Percentiles rank a stretch among this genome's conserved stretches.
Conservation (phyloP, 1,140 invertebrate genomes). For the Galendromus occidentalis region DNA sequence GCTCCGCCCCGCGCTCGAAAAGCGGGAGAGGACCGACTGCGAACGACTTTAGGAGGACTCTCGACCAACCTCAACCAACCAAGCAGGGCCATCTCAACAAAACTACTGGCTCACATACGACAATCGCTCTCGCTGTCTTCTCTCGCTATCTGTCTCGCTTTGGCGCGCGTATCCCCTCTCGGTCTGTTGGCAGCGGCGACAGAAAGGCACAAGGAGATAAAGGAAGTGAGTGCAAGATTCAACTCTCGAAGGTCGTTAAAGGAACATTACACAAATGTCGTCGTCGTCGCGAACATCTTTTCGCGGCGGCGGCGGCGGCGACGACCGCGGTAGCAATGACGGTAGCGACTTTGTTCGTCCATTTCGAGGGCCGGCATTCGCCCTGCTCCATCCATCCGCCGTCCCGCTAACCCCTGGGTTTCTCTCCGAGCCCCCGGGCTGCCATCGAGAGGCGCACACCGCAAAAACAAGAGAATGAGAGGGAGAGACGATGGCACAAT, state of each 20-base stretch:
- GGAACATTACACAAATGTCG: slow-evolving; percentile 12
- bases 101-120: too few species aligned
- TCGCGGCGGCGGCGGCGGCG: not conserved
- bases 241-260: slow-evolving; percentile 12
- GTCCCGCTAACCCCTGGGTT: not conserved
- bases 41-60: too few species aligned
- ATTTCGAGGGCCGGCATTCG: not conserved
- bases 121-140: too few species aligned
- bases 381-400: not conserved
- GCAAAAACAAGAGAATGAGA: not conserved
- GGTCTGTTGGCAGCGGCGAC: not conserved
- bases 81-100: too few species aligned
- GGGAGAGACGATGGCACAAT: not conserved
- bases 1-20: too few species aligned
- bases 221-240: not conserved
- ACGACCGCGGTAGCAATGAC: not conserved
- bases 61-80: too few species aligned
- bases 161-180: too few species aligned
- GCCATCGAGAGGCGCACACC: not conserved
- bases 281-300: not conserved
- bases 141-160: too few species aligned
- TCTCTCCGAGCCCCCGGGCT: not conserved
- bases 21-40: too few species aligned
- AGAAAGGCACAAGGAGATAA: not conserved
- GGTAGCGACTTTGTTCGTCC: not conserved